phyloP scores from a whole-genome alignment of 2,888 invertebrate genomes.

The Enoplolaimus lenunculus region DNA sequence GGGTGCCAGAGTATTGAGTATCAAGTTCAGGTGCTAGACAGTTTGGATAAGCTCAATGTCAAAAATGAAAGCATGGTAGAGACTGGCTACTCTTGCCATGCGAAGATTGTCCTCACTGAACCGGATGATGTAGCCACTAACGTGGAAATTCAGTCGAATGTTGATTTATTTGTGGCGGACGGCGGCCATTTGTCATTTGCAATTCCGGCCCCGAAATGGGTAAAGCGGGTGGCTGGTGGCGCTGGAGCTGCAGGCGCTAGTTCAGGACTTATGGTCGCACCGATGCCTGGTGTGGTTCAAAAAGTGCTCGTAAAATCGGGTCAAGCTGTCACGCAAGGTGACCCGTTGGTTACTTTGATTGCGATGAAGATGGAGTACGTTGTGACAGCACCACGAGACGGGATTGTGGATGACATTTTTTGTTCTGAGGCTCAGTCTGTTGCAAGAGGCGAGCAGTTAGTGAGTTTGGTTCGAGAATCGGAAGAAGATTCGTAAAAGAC shows the following conservation, averaged over 20 bases:
- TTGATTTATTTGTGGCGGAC: slow-evolving; percentile 33
- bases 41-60: neutral
- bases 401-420: slow-evolving; percentile 57
- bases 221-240: slow-evolving; percentile 1
- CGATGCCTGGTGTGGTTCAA: slow-evolving; percentile 91
- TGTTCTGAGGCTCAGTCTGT: slow-evolving; percentile 67
- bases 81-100: neutral
- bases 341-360: slow-evolving; percentile 77
- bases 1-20: neutral
- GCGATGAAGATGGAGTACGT: slow-evolving; percentile 99
- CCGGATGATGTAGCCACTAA: neutral
- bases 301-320: slow-evolving; percentile 69
- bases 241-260: slow-evolving; percentile 46
- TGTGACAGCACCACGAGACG: slow-evolving; percentile 65
- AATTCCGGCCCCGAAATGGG: slow-evolving; percentile 46
- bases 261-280: slow-evolving; percentile 60
- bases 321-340: slow-evolving; percentile 66
- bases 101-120: neutral
- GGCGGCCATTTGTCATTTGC: slow-evolving; percentile 54
- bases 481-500: too few species aligned
- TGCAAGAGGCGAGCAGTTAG: slow-evolving; percentile 49
- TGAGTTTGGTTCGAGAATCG: slow-evolving; percentile 26
- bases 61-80: neutral
- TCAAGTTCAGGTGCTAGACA: neutral
- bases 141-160: neutral